Base-by-base conservation (phyloP, 1,140 invertebrate genomes). In the Macrotrachela quadricornifera region DNA sequence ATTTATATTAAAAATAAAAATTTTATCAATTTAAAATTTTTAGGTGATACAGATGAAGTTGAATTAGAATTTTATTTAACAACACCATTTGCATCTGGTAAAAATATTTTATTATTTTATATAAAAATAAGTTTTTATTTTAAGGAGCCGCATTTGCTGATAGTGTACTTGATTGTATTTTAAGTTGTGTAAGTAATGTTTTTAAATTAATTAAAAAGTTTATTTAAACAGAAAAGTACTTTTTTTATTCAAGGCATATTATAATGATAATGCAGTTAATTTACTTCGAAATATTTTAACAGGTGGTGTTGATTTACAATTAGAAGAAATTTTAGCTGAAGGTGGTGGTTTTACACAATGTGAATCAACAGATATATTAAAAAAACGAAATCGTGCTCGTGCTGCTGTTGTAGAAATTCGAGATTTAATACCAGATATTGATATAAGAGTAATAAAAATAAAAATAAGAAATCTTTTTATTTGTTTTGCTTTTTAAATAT, bases 41-140 rank as follows among this genome's bases (percentile, higher is more conserved):
- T n/a, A n/a, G n/a, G 97, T 72, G 91, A 99, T 71, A 91, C 97
- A 64, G 92, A 99, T 70, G 92, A 97, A 74, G 90, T 92, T 49
- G 90, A 97, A 70, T 96, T 90, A 56, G 91, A 97, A 74, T 75
- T 99, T 64, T 99, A 97, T 75, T 79, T 97, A 64, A 97, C 92
- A 56, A 91, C 97, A 72, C 92, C 92, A 43, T 99, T 99, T 73
- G 92, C 92, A 60, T 99, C 91, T 75, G 92, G 92, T 58, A 97
- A 30, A 8, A 30, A 30, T 30, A 30, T 30, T 4, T 30, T 30
- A 2, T 30, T 30, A 30, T 30, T 30, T 30, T 30, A 8, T 4
- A 30, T 2, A 30, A 30, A 30, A 30, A 30, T 30, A 30, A 2
- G 2, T 2, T 30, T 30, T 30, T 30, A 8, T 30, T 8, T 30